phyloP scores from a whole-genome alignment of 2,113 vertebrate genomes.

The Aepyceros melampus region DNA sequence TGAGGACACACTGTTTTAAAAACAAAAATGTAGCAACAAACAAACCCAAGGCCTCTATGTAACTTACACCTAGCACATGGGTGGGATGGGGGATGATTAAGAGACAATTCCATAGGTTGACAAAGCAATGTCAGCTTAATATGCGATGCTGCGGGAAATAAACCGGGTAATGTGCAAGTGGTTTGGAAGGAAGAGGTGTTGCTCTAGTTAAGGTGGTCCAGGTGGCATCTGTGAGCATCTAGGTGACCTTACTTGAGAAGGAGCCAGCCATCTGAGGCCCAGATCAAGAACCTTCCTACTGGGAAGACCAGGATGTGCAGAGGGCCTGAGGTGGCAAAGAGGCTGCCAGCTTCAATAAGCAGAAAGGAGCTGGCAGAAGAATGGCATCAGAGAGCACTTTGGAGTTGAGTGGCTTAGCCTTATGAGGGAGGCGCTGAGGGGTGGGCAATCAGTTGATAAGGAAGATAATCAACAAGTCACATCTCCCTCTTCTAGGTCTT shows the following conservation, averaged over 20 bases:
- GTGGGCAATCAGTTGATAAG: not conserved
- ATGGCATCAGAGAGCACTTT: not conserved
- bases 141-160: not conserved
- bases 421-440: not conserved
- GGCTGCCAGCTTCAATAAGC: not conserved
- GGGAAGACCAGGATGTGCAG: not conserved
- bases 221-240: not conserved
- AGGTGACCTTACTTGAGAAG: not conserved
- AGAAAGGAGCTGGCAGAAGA: not conserved
- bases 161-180: not conserved
- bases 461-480: not conserved
- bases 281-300: not conserved
- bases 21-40: not conserved
- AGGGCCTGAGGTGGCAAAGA: not conserved
- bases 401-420: not conserved
- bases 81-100: not conserved
- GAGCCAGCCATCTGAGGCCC: not conserved
- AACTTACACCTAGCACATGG: not conserved
- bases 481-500: not conserved
- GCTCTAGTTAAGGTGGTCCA: not conserved
- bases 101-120: not conserved
- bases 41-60: not conserved
- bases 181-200: not conserved
- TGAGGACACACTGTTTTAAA: not conserved
- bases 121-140: not conserved